Conservation (phyloP, 2,888 invertebrate genomes). For the Apodemia hepburni region DNA sequence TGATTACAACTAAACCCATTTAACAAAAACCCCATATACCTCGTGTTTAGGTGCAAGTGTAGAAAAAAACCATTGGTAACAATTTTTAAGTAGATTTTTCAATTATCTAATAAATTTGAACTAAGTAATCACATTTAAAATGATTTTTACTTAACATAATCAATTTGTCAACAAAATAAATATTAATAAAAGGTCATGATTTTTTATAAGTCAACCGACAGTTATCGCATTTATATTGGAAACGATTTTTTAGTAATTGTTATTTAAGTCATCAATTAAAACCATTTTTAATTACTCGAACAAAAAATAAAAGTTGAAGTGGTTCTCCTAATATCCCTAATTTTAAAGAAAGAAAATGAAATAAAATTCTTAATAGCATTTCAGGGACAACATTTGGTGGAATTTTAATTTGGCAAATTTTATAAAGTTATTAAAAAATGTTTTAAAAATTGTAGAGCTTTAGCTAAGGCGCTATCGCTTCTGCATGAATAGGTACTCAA, state of each 20-base stretch:
- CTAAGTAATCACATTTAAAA: background rate
- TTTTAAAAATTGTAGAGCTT: no score
- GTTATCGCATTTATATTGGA: background rate
- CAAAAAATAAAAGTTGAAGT: no score
- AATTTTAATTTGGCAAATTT: no score
- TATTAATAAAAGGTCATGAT: background rate
- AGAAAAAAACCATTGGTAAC: constrained; percentile 30
- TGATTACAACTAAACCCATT: constrained; percentile 19
- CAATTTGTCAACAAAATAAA: background rate
- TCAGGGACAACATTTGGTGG: no score
- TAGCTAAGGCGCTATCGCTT: no score
- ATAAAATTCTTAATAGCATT: no score
- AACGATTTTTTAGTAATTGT: background rate
- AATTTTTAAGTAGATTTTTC: background rate
- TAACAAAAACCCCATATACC: constrained; percentile 15
- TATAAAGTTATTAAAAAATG: no score
- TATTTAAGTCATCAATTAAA: no score
- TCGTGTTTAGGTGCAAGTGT: constrained; percentile 16
- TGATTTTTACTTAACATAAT: background rate
- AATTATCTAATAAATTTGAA: constrained; percentile 7
- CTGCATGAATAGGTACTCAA: no score
- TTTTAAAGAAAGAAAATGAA: no score
- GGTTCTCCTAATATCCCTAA: no score
- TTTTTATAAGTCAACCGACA: background rate
- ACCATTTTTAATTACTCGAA: background rate